Conservation (phyloP, 2,113 vertebrate species). For the Chaetorhynchus papuensis region DNA sequence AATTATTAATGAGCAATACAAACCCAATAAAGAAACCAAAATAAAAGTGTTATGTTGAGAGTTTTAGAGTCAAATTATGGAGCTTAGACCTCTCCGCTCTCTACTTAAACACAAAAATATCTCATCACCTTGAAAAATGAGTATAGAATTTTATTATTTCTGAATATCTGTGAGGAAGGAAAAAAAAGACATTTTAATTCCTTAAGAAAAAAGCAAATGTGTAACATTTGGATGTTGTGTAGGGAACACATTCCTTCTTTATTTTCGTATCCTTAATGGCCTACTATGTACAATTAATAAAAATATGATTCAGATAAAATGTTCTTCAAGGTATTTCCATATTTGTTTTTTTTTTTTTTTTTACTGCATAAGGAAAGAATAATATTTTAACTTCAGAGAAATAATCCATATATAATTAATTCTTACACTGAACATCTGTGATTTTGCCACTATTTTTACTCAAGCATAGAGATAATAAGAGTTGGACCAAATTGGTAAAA, state of each 20-base stretch:
- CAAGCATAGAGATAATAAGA: background rate
- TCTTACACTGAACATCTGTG: background rate
- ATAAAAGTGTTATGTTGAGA: rapidly evolving
- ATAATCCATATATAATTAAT: background rate
- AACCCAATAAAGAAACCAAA: background rate
- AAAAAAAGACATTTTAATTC: background rate
- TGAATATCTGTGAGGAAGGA: background rate
- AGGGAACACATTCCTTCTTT: background rate
- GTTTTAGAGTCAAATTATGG: background rate
- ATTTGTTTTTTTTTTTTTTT: background rate
- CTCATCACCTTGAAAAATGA: background rate
- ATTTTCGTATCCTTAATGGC: background rate
- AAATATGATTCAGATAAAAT: background rate
- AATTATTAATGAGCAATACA: background rate
- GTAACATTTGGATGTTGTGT: background rate
- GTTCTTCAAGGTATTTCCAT: background rate
- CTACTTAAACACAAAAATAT: background rate
- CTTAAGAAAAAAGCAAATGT: background rate
- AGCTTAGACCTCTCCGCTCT: background rate
- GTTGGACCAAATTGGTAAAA: slow-evolving; percentile 1
- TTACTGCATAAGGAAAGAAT: background rate
- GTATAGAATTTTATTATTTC: background rate
- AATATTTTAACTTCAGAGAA: background rate
- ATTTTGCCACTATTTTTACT: background rate
- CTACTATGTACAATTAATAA: background rate